phyloP scores from a whole-genome alignment of 2,113 vertebrate genomes.

The Stegastes partitus region DNA sequence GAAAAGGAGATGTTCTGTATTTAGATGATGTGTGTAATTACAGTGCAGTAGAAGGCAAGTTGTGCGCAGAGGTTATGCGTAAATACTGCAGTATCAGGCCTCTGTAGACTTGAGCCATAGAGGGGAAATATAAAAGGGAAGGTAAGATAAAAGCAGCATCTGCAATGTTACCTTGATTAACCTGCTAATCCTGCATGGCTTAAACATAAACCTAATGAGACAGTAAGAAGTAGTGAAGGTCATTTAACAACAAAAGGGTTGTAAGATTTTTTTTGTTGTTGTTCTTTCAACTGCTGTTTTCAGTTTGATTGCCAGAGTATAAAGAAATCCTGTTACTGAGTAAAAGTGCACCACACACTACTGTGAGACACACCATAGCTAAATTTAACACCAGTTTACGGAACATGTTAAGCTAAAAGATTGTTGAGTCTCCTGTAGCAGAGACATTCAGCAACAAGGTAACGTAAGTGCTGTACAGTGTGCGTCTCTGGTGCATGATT shows the following conservation, averaged over 20 bases:
- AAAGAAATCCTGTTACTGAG: not conserved
- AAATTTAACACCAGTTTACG: not conserved
- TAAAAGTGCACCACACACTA: not conserved
- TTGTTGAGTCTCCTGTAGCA: constrained; percentile 9
- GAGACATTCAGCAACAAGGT: constrained; percentile 38
- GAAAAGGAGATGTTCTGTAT: constrained; percentile 46
- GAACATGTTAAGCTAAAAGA: constrained; percentile 3
- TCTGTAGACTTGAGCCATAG: constrained; percentile 40
- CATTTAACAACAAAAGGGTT: not conserved
- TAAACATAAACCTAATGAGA: constrained; percentile 31
- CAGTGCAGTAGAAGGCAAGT: constrained; percentile 49
- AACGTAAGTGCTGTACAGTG: constrained; percentile 23
- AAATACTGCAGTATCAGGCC: constrained; percentile 67
- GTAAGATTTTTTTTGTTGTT: not conserved
- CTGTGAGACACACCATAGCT: constrained; percentile 6
- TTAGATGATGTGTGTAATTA: constrained; percentile 70
- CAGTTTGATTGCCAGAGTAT: not conserved
- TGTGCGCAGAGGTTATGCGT: constrained; percentile 46
- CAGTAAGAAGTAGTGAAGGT: constrained; percentile 7
- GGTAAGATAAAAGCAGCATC: constrained; percentile 45
- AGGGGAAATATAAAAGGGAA: constrained; percentile 22
- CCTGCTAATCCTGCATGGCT: constrained; percentile 26
- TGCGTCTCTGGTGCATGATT: constrained; percentile 68
- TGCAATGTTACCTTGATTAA: constrained; percentile 49
- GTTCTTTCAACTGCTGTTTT: constrained; percentile 4